Percentiles rank a stretch among this genome's conserved stretches.
Evolutionary conservation across 92 coral and sea anemone genomes (phyloP).

Genomic region (Parazoanthus swiftii): DNA sequence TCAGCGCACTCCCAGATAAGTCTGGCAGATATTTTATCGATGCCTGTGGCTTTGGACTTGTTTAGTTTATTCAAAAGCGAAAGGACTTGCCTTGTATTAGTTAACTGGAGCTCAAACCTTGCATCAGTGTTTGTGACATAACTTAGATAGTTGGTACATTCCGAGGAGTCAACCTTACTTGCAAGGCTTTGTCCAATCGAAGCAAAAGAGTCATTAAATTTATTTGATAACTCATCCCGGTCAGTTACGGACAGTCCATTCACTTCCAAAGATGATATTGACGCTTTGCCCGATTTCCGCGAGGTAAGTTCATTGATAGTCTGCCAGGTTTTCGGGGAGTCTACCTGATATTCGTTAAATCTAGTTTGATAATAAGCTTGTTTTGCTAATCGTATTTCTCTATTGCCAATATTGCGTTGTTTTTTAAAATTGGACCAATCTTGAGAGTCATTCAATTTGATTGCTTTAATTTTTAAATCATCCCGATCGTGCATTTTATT

Average conservation of each 20-base stretch:
- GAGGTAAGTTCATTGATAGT: slow-evolving; percentile 52
- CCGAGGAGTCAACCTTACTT: slow-evolving; percentile 43
- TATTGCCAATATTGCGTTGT: slow-evolving; percentile 44
- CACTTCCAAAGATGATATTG: slow-evolving; percentile 30
- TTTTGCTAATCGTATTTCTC: slow-evolving; percentile 39
- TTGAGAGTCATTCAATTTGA: slow-evolving; percentile 13
- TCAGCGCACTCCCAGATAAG: slow-evolving; percentile 41
- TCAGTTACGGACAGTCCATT: slow-evolving; percentile 38
- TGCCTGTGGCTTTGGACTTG: slow-evolving; percentile 42
- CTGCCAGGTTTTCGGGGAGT: slow-evolving; percentile 50
- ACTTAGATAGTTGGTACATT: slow-evolving; percentile 15
- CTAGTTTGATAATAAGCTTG: slow-evolving; percentile 43
- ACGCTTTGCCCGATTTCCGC: slow-evolving; percentile 5
- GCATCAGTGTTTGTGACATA: slow-evolving; percentile 28
- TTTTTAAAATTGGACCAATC: slow-evolving; percentile 48
- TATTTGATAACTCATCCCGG: slow-evolving; percentile 36
- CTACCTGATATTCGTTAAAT: slow-evolving; percentile 32
- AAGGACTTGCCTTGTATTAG: not conserved
- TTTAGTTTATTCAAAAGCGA: slow-evolving; percentile 30
- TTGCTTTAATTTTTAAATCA: slow-evolving; percentile 47
- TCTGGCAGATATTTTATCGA: slow-evolving; percentile 44
- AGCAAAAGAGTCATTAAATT: slow-evolving; percentile 26
- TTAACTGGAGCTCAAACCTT: slow-evolving; percentile 22
- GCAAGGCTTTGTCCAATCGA: slow-evolving; percentile 14
- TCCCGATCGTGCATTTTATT: slow-evolving; percentile 52